Conservation (phyloP, 2,113 vertebrate genomes). For the Spheniscus mendiculus region DNA sequence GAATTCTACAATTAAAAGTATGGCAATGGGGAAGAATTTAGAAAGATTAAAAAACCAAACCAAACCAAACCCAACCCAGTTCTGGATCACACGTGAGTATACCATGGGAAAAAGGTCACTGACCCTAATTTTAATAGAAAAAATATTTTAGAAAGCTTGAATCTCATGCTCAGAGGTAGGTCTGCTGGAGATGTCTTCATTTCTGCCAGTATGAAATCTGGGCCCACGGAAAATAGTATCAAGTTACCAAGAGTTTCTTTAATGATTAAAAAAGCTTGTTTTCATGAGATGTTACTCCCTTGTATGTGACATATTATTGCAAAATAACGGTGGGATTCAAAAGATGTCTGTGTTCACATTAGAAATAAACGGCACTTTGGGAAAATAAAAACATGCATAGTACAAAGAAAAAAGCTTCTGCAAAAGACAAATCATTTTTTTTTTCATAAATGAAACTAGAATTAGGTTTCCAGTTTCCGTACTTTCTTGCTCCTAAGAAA, state of each 20-base stretch:
- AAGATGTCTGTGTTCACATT: not conserved
- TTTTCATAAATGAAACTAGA: not conserved
- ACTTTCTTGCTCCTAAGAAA: conserved; percentile 33
- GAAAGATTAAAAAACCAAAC: not conserved
- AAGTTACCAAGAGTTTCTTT: not conserved
- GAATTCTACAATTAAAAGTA: not conserved
- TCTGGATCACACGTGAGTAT: not conserved
- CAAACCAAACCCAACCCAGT: not conserved
- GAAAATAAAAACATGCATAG: conserved; percentile 8
- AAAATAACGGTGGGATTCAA: not conserved
- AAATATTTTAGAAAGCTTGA: conserved; percentile 18
- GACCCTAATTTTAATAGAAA: conserved; percentile 46
- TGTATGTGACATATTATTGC: not conserved
- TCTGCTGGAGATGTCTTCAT: not conserved
- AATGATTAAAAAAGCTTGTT: conserved; percentile 3
- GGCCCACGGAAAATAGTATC: not conserved
- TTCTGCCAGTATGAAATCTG: not conserved
- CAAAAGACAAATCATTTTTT: not conserved
- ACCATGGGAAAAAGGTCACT: conserved; percentile 16
- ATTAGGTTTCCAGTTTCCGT: conserved; percentile 26
- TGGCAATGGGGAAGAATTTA: not conserved
- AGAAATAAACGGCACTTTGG: not conserved
- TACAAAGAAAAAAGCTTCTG: not conserved
- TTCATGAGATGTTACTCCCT: not conserved
- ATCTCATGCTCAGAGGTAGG: not conserved